Conservation (phyloP, 1,140 invertebrate species). For the Meloidogyne floridensis region DNA sequence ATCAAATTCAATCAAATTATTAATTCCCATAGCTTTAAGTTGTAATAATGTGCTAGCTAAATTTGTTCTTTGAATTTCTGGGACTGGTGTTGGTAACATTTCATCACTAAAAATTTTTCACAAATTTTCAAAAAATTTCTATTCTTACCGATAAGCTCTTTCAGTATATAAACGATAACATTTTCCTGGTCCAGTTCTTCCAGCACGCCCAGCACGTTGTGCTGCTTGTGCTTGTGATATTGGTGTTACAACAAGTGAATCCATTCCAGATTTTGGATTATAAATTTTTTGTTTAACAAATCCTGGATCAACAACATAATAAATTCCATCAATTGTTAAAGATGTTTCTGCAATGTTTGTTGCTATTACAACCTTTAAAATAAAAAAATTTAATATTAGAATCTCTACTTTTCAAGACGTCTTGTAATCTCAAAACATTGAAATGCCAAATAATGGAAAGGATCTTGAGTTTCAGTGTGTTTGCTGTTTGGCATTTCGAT, state of each 20-base stretch:
- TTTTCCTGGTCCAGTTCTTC: conserved; percentile 95
- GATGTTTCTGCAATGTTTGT: conserved; percentile 99
- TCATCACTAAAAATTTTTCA: conserved; percentile 74
- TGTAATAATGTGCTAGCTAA: conserved; percentile 90
- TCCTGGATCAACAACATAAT: conserved; percentile 98
- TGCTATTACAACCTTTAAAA: conserved; percentile 82
- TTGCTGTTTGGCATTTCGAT: too few species aligned
- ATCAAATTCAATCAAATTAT: conserved; percentile 98
- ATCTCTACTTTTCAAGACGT: too few species aligned
- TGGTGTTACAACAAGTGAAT: conserved; percentile 95
- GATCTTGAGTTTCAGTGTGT: too few species aligned
- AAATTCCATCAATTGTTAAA: conserved; percentile 97
- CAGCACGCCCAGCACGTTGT: conserved; percentile 91
- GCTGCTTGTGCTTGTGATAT: conserved; percentile 98
- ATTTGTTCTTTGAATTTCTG: conserved; percentile 98
- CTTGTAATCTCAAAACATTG: too few species aligned
- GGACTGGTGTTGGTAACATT: conserved; percentile 97
- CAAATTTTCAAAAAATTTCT: not conserved
- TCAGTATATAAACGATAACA: conserved; percentile 97
- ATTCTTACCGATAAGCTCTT: conserved; percentile 78
- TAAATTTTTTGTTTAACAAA: conserved; percentile 99
- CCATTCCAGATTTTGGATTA: conserved; percentile 99
- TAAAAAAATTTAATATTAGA: too few species aligned
- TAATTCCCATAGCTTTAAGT: conserved; percentile 98
- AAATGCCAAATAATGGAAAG: too few species aligned